These are phyloP conservation scores for Lagopus leucura DNA, from an alignment of 2,113 vertebrate species.

Conservation along the genomic window DNA sequence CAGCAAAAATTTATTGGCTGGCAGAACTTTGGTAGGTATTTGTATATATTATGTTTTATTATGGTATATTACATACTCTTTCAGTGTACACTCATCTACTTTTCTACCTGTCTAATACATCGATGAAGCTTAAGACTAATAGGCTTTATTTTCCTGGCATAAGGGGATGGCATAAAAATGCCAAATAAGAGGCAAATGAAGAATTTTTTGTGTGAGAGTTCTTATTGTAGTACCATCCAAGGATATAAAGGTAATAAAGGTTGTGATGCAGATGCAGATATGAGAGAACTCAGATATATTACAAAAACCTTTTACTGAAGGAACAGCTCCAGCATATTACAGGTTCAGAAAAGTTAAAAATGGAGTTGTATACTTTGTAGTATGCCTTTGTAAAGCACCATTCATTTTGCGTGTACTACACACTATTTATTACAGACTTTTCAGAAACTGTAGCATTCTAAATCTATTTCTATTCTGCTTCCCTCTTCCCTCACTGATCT, in stretches of 20 bases:
- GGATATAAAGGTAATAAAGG: neutral
- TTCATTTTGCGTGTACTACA: neutral
- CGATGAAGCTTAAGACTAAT: neutral
- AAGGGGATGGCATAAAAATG: neutral
- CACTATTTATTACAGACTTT: neutral
- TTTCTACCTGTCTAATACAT: neutral
- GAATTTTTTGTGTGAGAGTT: neutral
- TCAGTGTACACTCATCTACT: neutral
- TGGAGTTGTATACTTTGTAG: neutral
- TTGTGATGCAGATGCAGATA: neutral
- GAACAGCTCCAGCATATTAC: neutral
- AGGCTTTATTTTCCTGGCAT: neutral
- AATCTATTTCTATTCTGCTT: neutral
- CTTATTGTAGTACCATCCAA: neutral
- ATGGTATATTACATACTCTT: too few relatives aligned
- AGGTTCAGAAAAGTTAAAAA: neutral
- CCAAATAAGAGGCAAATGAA: neutral
- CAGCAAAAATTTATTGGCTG: too few relatives aligned
- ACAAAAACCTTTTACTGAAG: neutral
- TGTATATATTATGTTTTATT: too few relatives aligned
- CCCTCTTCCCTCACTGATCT: neutral
- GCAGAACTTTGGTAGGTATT: too few relatives aligned
- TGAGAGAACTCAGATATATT: neutral
- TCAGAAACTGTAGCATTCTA: neutral
- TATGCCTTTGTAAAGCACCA: neutral